Evolutionary conservation across 2,888 invertebrate genomes (phyloP), one percentile per base, ranked within the genome.

Genomic region (Homarus gammarus): DNA sequence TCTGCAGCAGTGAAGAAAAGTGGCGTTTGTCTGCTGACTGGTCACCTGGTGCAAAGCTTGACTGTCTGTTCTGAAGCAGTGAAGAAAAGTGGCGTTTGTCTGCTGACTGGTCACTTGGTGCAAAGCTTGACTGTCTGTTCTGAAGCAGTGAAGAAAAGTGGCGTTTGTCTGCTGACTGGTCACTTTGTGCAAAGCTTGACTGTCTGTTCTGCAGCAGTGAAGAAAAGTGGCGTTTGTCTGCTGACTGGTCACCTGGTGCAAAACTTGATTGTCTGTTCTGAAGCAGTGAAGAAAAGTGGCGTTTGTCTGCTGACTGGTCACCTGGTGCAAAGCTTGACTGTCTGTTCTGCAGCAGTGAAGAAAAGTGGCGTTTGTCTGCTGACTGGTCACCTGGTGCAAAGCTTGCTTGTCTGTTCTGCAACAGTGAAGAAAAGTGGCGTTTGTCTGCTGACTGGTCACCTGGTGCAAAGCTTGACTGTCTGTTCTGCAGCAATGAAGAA

Each of bases 61-160:
- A 51, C 15, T 79, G 56, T 61, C n/a, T 79, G 36, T 61, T 61
- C 79, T 40, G 15, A 8, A 75, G 61, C 36, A 75, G 27, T 18
- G 87, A 87, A 2, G 72, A 49, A 18, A 87, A 49, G 61, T 87
- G 81, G 10, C 82, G 72, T 61, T 87, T 87, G 64, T 84, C 75
- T 12, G 56, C 64, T 44, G 70, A 56, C 22, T 56, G 12, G 12
- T 15, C 27, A 56, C 31, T 56, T 31, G 78, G 31, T 44, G 56
- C 78, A 27, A 87, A 72, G 31, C 81, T 15, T 36, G 38, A 31
- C 22, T 79, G n/a, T 73, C 75, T 51, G 64, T 64, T 44, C 12
- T 40, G 6, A 8, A 75, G 61, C 22, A 56, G 18, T 8, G 87
- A 87, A 0, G 64, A 70, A 18, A 82, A 49, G 61, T 81, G 73